Base-by-base conservation (phyloP, 1,140 invertebrate genomes). In the Drosophila subobscura region DNA sequence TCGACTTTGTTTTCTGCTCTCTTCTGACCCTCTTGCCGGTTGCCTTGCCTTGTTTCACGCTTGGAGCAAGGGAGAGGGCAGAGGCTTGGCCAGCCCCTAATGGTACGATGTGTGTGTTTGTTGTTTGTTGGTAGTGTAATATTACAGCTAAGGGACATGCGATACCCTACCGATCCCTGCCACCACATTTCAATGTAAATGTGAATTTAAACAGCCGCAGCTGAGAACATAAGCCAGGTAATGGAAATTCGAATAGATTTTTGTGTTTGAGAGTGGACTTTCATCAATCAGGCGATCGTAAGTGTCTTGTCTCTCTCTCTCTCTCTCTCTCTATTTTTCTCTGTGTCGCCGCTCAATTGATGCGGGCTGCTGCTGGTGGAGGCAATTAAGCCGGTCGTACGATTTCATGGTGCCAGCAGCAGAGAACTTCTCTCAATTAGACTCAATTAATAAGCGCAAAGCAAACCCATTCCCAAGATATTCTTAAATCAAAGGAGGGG, bases 371-470 rank as follows among this genome's bases (percentile, higher is more conserved):
- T 44, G 14, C 40, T 51, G 57, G 49, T 44, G 23, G 33, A 57
- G 16, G 25, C 53, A 75, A 66, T 75, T 59, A 74, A 74, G 41
- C 44, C 16, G 44, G 47, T 68, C 63, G 57, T 54, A 72, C 50
- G 56, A 57, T 56, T 52, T 46, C 44, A 54, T 41, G 57, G 46
- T 57, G 27, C 22, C 1, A 68, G 42, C 60, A 64, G 47, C 25
- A 4, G 10, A 14, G 8, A 67, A 45, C 33, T 37, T 12, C 29
- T 61, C 53, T 70, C 66, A 85, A 85, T 86, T 80, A 65, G 33
- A 46, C 54, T 77, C 65, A 85, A 86, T 85, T 81, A 66, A 42
- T 68, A 53, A 47, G 75, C 54, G 47, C 53, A 59, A 45, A 68
- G 50, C 77, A 56, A 40, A 44, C 41, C 47, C 16, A 57, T 64